Evolutionary conservation across 2,888 invertebrate species (phyloP).

Genomic region (Lymantria monacha): DNA sequence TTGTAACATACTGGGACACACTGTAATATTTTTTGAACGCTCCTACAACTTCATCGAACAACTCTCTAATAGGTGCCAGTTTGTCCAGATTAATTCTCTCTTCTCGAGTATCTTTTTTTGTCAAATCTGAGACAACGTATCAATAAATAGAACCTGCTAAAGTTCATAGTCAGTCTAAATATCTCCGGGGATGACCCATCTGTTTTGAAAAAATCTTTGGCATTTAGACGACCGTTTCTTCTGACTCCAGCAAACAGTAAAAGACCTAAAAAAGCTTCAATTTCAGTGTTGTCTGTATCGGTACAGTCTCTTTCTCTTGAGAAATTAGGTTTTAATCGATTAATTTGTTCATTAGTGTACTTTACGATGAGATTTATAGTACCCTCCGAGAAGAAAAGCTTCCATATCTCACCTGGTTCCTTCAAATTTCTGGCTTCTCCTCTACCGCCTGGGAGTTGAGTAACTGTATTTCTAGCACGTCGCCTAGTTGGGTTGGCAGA

Average conservation of each 20-base stretch:
- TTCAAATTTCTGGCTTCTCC: constrained; percentile 11
- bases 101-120: neutral
- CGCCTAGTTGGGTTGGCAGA: constrained; percentile 7
- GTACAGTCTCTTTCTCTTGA: neutral
- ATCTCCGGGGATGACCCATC: neutral
- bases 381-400: neutral
- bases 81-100: constrained; percentile 1
- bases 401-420: too few relatives aligned
- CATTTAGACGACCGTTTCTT: constrained; percentile 4
- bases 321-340: neutral
- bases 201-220: constrained; percentile 3
- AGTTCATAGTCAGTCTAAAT: constrained; percentile 3
- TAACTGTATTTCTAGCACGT: constrained; percentile 10
- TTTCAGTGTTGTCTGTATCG: neutral
- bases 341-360: neutral
- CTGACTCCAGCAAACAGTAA: constrained; percentile 20
- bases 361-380: neutral
- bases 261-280: constrained; percentile 16
- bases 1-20: constrained; percentile 8
- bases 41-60: constrained; percentile 1
- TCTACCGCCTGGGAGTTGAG: constrained; percentile 8
- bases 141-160: constrained; percentile 2
- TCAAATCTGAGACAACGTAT: constrained; percentile 4
- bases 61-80: too few relatives aligned
- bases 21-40: constrained; percentile 1